phyloP scores from a whole-genome alignment of 2,888 invertebrate species.

The Tortricodes alternella region DNA sequence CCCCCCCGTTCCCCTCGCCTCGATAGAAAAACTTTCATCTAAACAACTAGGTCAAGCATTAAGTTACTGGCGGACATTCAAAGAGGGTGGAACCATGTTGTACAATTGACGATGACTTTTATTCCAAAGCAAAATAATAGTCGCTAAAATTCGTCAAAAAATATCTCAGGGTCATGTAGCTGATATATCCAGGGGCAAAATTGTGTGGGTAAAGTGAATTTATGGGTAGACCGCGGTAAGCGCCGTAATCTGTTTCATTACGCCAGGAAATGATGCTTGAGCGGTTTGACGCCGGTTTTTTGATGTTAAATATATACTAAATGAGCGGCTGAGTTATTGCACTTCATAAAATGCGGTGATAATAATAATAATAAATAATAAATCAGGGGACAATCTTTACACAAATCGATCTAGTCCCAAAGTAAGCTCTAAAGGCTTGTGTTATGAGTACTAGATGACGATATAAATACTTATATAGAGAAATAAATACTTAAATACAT shows the following conservation, averaged over 20 bases:
- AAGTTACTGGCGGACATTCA: conserved; percentile 1
- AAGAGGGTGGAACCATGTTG: not conserved
- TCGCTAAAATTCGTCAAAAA: not conserved
- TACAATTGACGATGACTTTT: conserved; percentile 2
- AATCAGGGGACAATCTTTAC: no score
- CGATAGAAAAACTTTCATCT: conserved; percentile 13
- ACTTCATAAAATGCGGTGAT: no score
- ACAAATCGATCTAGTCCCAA: no score
- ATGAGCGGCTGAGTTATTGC: no score
- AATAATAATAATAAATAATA: no score
- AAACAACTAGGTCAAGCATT: conserved; percentile 21
- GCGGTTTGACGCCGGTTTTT: conserved; percentile 6
- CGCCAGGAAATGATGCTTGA: conserved; percentile 22
- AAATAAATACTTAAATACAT: no score
- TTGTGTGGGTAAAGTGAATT: conserved; percentile 21
- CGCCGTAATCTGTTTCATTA: conserved; percentile 29
- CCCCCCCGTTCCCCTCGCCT: not conserved
- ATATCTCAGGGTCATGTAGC: conserved; percentile 4
- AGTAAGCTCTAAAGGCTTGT: no score
- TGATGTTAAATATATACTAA: not conserved
- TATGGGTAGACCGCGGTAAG: conserved; percentile 13
- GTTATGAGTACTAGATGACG: no score
- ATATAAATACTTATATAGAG: no score
- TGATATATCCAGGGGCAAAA: conserved; percentile 19
- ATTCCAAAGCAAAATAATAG: not conserved